Conservation (phyloP, 2,888 invertebrate species). For the Tethea ocularis region DNA sequence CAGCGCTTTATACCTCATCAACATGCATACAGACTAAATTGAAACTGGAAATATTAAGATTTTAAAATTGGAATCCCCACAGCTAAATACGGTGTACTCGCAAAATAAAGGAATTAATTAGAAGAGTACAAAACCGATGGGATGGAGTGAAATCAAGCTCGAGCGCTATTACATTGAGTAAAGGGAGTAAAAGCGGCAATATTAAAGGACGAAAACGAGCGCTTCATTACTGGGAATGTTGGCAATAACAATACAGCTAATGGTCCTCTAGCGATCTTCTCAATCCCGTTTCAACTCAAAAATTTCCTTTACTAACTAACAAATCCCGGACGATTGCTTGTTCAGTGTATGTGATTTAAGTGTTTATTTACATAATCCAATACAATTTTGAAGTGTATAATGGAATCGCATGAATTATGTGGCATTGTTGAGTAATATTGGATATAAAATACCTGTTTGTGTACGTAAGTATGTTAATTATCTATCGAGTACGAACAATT, state of each 20-base stretch:
- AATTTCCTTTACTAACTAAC: constrained; percentile 57
- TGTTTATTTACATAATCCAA: constrained; percentile 34
- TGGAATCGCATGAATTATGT: constrained; percentile 50
- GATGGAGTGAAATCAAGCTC: constrained; percentile 69
- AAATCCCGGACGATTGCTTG: constrained; percentile 47
- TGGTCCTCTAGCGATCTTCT: constrained; percentile 71
- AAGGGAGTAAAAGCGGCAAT: constrained; percentile 70
- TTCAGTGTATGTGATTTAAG: constrained; percentile 9
- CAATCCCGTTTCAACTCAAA: constrained; percentile 66
- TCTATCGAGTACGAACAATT: constrained; percentile 37
- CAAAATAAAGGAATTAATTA: constrained; percentile 68
- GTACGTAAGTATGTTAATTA: constrained; percentile 44
- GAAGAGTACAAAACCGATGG: constrained; percentile 60
- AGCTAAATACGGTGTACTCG: constrained; percentile 38
- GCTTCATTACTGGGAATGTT: constrained; percentile 78
- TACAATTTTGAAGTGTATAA: constrained; percentile 37
- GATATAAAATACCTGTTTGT: constrained; percentile 26
- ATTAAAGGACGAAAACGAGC: constrained; percentile 80
- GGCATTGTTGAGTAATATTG: constrained; percentile 49
- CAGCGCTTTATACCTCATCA: constrained; percentile 62
- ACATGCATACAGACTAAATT: constrained; percentile 63
- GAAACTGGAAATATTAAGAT: constrained; percentile 60
- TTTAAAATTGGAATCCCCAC: constrained; percentile 55
- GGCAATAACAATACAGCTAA: constrained; percentile 82
- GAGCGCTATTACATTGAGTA: constrained; percentile 65